Evolutionary conservation across 2,888 invertebrate genomes (phyloP), one percentile per base, ranked within the genome.

Genomic region (Drosophila fulvimacula): DNA sequence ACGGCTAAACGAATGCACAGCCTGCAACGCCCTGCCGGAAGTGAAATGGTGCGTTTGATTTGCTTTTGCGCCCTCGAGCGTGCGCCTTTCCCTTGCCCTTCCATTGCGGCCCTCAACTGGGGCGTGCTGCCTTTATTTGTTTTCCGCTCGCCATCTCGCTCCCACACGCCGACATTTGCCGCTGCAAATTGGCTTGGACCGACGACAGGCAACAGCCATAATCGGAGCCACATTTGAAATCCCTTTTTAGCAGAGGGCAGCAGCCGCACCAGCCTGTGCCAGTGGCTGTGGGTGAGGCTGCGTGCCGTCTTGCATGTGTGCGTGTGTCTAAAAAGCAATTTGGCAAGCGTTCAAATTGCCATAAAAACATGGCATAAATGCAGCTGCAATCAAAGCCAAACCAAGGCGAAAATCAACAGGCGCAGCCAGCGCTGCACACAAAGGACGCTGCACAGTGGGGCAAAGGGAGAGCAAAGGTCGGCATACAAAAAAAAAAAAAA

Each of bases 1-100:
- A 13, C 19, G 17, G 11, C 15, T 51, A 56, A 34, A 42, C 41
- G 61, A 68, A 53, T 55, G 58, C 69, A 42, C 65, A 57, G 74
- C 69, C 55, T 77, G 70, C 69, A 76, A 62, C 72, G 88, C 67
- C 74, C 59, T 85, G 82, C 88, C 82, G 85, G 88, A 82, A 82
- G 82, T 77, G 65, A 80, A 88, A 85, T 88, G 82, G 79, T 72
- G 85, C 82, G 73, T 88, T 85, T 88, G 82, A 85, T 85, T 82
- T 73, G 73, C 74, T 63, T 65, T 75, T 66, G 66, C 71, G 48
- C 21, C 32, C 9, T 5, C 1, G 21, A n/a, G 27, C 38, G 38
- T 3, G 21, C 24, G 38, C 7, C 0, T 7, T n/a, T 34, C 53
- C 49, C 56, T 6, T 48, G 30, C 49, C 24, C 49, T 32, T 19